Evolutionary conservation across 1,140 invertebrate species (phyloP), one percentile per base, ranked within the genome.

Genomic region (Lordiphosa mommai): DNA sequence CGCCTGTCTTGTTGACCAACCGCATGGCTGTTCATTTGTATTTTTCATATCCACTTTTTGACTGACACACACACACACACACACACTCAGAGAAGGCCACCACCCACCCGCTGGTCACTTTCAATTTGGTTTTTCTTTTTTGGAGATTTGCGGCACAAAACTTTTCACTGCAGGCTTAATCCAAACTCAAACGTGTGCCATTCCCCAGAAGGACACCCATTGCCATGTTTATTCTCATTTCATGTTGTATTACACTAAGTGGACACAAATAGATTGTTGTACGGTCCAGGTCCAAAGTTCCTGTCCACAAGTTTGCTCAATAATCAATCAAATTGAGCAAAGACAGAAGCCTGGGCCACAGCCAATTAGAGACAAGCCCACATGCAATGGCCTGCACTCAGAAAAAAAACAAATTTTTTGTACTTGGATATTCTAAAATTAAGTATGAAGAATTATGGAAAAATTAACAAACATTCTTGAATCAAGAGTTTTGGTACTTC

Each of bases 251-350:
- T 84, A 69, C 58, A 84, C 71, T 87, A 84, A 87, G 74, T 84
- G 84, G 77, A 84, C 77, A 74, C 68, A 87, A 87, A 84, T 74
- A 87, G 84, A 86, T 84, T 87, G 74, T 32, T 63, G 49, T 46
- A 65, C 32, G 41, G 33, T 36, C 37, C 33, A 29, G 49, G 43
- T 47, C 57, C 71, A 47, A 27, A 66, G 38, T 47, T 67, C 66
- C 85, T 87, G 85, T 87, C 85, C 79, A 61, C 85, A 87, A 70
- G 64, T 87, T 85, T 61, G 69, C 76, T 59, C 64, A 68, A 87
- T 87, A 87, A 87, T 87, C 85, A 87, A 87, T 87, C 85, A 87
- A 87, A 73, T 23, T 33, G 47, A 59, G 30, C 52, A 37, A 46
- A 10, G 40, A 40, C 53, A 23, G 36, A 37, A 43, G 55, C 50